Conservation (phyloP, 2,888 invertebrate species). For the Caenorhabditis afra region DNA sequence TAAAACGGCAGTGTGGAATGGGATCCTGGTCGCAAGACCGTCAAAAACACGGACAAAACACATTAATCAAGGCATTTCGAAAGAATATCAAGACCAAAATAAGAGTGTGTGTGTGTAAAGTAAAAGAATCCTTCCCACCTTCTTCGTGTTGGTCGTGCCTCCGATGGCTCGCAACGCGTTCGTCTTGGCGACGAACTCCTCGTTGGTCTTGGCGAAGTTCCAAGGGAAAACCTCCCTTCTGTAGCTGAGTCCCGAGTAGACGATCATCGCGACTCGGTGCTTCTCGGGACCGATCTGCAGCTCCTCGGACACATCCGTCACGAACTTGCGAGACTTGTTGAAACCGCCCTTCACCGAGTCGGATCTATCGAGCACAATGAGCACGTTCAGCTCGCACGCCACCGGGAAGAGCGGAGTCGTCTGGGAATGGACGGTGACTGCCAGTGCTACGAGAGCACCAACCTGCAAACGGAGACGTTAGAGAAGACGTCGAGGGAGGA, state of each 20-base stretch:
- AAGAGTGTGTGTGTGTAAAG: constrained; percentile 10
- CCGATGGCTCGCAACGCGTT: constrained; percentile 74
- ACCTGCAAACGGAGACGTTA: constrained; percentile 42
- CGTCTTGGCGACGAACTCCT: constrained; percentile 72
- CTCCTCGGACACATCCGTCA: constrained; percentile 78
- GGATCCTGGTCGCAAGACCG: constrained; percentile 5
- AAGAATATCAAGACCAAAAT: constrained; percentile 21
- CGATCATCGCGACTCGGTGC: constrained; percentile 77
- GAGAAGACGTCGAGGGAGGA: neutral
- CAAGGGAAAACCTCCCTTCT: constrained; percentile 74
- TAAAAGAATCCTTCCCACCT: constrained; percentile 44
- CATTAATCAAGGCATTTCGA: constrained; percentile 27
- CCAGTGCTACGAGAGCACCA: constrained; percentile 58
- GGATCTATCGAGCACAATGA: constrained; percentile 75
- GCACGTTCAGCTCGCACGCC: constrained; percentile 77
- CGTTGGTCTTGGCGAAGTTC: constrained; percentile 78
- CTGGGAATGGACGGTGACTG: constrained; percentile 62
- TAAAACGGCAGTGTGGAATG: neutral
- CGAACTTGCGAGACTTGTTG: constrained; percentile 77
- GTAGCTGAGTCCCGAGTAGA: constrained; percentile 76
- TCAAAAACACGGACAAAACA: constrained; percentile 29
- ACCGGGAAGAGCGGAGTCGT: constrained; percentile 75
- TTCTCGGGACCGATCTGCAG: constrained; percentile 77
- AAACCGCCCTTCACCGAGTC: constrained; percentile 76
- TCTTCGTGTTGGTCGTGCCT: constrained; percentile 77